Percentiles rank a stretch among this genome's conserved stretches.
These are phyloP conservation scores for Pimpla rufipes DNA, from an alignment of 2,888 invertebrate species.

Conservation along the genomic window DNA sequence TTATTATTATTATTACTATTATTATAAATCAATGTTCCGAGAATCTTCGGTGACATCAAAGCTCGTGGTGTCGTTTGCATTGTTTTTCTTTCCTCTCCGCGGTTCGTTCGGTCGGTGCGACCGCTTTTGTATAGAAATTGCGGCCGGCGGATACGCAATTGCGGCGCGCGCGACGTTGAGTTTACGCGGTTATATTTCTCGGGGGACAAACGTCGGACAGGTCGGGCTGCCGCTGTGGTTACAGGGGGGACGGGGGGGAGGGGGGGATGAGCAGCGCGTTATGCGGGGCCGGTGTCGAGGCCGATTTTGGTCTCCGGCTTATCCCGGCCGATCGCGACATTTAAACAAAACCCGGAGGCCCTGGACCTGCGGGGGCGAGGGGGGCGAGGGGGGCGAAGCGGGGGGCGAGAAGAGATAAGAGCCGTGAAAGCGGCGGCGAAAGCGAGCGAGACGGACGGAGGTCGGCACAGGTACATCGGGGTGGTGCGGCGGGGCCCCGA, in stretches of 20 bases:
- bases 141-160: slow-evolving; percentile 43
- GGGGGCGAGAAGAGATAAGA: neutral
- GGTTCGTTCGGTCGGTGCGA: neutral
- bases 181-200: neutral
- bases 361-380: neutral
- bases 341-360: slow-evolving; percentile 9
- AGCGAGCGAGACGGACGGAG: slow-evolving; percentile 17
- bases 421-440: neutral
- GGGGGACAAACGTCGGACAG: neutral
- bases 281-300: neutral
- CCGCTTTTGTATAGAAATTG: slow-evolving; percentile 24
- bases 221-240: neutral
- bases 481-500: neutral
- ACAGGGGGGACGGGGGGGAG: neutral
- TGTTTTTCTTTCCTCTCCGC: neutral
- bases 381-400: no score
- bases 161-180: neutral
- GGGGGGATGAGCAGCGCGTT: neutral
- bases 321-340: slow-evolving; percentile 14
- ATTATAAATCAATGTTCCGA: no score
- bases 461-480: slow-evolving; percentile 15
- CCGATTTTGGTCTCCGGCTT: neutral
- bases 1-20: no score
- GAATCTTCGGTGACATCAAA: no score
- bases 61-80: neutral